These are phyloP conservation scores for Drosophila bocqueti DNA, from an alignment of 1,140 invertebrate genomes.

Conservation along the genomic window DNA sequence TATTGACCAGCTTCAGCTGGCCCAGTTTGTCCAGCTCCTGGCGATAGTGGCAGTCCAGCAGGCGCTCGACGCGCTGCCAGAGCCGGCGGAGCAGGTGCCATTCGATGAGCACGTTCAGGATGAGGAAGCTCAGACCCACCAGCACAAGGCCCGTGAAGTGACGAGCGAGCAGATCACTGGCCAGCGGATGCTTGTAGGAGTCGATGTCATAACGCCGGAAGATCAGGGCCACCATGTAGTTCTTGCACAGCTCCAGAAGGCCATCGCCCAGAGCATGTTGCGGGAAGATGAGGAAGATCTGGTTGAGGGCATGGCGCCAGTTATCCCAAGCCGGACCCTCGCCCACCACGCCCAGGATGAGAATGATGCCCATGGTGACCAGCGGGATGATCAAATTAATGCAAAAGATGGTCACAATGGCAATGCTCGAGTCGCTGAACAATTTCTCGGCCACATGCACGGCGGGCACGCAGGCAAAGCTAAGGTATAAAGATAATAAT, in stretches of 20 bases:
- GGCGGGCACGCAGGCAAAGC: constrained; percentile 86
- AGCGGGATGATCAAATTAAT: constrained; percentile 88
- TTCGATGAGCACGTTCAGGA: constrained; percentile 87
- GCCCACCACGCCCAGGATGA: constrained; percentile 88
- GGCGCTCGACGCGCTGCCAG: constrained; percentile 40
- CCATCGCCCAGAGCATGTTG: constrained; percentile 89
- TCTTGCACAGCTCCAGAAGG: constrained; percentile 88
- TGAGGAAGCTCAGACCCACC: constrained; percentile 86
- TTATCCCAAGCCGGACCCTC: constrained; percentile 86
- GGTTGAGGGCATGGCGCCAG: constrained; percentile 87
- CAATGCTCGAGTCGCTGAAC: constrained; percentile 88
- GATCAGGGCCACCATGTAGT: constrained; percentile 87
- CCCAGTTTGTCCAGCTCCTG: constrained; percentile 59
- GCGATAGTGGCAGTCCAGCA: constrained; percentile 51
- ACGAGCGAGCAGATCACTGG: constrained; percentile 86
- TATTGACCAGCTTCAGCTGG: constrained; percentile 62
- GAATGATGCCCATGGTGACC: constrained; percentile 86
- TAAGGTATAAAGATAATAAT: background rate
- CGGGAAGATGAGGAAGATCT: constrained; percentile 87
- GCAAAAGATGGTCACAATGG: constrained; percentile 89
- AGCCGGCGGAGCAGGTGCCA: constrained; percentile 74
- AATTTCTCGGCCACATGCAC: constrained; percentile 87
- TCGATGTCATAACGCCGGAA: constrained; percentile 88
- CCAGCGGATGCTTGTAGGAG: constrained; percentile 88
- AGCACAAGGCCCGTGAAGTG: constrained; percentile 86